A percentile compares a stretch with the other conserved stretches of the same genome.
These are phyloP conservation scores for Lepidurus apus DNA, from an alignment of 1,140 invertebrate species.

Conservation along the genomic window DNA sequence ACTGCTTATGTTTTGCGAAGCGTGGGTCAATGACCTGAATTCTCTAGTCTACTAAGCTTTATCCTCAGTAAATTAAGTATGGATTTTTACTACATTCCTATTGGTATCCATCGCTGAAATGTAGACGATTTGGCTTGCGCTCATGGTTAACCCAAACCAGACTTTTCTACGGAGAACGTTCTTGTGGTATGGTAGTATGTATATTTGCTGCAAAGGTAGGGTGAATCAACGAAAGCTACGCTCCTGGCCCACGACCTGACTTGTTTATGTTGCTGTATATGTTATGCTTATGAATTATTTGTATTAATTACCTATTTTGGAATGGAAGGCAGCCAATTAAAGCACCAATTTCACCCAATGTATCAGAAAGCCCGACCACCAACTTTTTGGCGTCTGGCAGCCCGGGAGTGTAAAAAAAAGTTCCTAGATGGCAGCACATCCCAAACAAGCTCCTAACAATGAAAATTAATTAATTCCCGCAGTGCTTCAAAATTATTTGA, in stretches of 20 bases:
- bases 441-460: neutral
- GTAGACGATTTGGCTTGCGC: neutral
- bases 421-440: neutral
- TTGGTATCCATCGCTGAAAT: neutral
- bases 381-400: slow-evolving; percentile 13
- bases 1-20: neutral
- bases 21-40: neutral
- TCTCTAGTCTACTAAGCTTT: neutral
- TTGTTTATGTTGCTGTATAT: neutral
- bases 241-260: neutral
- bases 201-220: neutral
- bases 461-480: no score
- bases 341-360: slow-evolving; percentile 5
- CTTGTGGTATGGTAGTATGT: neutral
- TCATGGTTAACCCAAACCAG: neutral
- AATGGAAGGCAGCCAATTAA: neutral
- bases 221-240: neutral
- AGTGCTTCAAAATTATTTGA: no score
- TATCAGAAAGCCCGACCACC: neutral
- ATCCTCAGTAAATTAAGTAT: neutral
- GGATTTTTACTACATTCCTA: neutral
- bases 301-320: neutral
- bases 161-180: neutral
- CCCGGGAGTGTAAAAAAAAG: neutral
- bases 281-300: neutral